Evolutionary conservation across 2,888 invertebrate genomes (phyloP).

Genomic region (Cheilosia variabilis): DNA sequence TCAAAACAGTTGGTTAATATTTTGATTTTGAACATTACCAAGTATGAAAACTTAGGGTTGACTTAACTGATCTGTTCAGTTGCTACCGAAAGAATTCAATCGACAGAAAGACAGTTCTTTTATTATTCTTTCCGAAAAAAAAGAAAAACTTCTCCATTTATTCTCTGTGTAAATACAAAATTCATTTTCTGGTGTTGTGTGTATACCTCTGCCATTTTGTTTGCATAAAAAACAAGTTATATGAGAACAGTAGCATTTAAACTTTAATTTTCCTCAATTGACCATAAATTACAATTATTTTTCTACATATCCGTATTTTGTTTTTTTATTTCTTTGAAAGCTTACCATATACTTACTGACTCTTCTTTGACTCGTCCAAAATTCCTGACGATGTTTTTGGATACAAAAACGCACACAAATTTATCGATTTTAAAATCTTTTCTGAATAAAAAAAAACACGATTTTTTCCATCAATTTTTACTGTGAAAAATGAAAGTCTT

Average conservation of each 20-base stretch:
- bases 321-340: conserved; percentile 73
- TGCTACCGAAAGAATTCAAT: neutral
- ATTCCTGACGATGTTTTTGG: conserved; percentile 82
- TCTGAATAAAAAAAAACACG: conserved; percentile 71
- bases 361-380: conserved; percentile 84
- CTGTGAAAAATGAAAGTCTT: conserved; percentile 48
- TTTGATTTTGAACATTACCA: neutral
- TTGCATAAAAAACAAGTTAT: neutral
- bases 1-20: neutral
- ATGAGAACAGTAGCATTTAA: conserved; percentile 71
- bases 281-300: conserved; percentile 55
- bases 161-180: conserved; percentile 50
- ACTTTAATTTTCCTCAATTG: conserved; percentile 30
- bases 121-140: neutral
- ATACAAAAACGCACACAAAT: conserved; percentile 78
- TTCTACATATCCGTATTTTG: conserved; percentile 46
- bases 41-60: neutral
- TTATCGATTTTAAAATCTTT: conserved; percentile 74
- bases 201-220: conserved; percentile 1
- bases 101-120: neutral
- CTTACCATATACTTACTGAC: conserved; percentile 79
- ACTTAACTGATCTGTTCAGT: too few relatives aligned
- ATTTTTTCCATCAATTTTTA: conserved; percentile 42
- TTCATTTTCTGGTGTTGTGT: conserved; percentile 14
- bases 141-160: neutral